Base-by-base conservation (phyloP, 2,888 invertebrate species). In the Fragum fragum region DNA sequence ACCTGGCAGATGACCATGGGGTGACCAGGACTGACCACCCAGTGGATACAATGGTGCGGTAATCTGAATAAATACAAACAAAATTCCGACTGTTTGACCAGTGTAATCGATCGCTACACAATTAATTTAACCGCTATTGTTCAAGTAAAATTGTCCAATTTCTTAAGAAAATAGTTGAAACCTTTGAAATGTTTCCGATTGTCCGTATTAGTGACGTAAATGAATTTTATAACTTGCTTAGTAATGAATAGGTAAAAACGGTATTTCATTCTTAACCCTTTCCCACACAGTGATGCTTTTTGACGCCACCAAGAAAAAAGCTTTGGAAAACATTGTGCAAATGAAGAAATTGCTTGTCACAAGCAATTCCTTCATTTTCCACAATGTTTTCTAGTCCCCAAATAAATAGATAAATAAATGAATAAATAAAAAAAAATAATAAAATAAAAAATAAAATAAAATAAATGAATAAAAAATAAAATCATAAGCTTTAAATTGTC, bases 1-100 rank as follows among this genome's bases (percentile, higher is more conserved):
- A 66, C 66, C 66, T 66, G 66, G 66, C 66, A 66, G 66, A 66
- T 66, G 66, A 66, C 66, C 66, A 66, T 23, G 5, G 1, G 1
- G n/a, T 66, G 66, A 39, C 42, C 66, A 66, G 11, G 7, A 21
- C 42, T 66, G 66, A 66, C 66, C 66, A 66, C 42, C 21, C 1
- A 66, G 21, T 66, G 42, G 66, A 66, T 42, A 66, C 66, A 66
- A 66, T 66, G 26, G 66, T 23, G 9, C 66, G 63, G 59, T 55
- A 70, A 79, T 75, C 75, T 66, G 55, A 32, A 71, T 72, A 79
- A 79, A 79, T 72, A 79, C 61, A 57, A 75, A 79, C 79, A 79
- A 72, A 55, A 63, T 66, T 28, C 69, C 63, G 36, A 66, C n/a
- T 75, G 57, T 75, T 75, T 79, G 79, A 63, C 75, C 53, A 79